A percentile compares a stretch with the other conserved stretches of the same genome.
phyloP scores from a whole-genome alignment of 2,113 vertebrate species.

The Elanoides forficatus region DNA sequence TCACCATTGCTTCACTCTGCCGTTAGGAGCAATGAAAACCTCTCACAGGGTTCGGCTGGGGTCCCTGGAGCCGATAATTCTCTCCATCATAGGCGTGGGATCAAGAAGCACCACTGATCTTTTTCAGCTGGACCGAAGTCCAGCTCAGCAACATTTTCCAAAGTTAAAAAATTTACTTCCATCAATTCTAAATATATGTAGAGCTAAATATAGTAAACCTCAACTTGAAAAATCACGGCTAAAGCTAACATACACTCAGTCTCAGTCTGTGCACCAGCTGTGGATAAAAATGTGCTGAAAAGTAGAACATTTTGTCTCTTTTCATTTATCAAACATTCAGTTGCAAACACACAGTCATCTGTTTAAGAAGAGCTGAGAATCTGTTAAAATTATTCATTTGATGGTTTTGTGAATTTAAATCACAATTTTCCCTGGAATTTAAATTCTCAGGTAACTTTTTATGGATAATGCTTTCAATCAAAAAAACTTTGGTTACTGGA shows the following conservation, averaged over 20 bases:
- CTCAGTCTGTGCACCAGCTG: conserved; percentile 81
- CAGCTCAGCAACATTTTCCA: conserved; percentile 67
- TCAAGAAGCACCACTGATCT: neutral
- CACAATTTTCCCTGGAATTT: conserved; percentile 3
- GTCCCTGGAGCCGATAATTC: neutral
- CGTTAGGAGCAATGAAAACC: neutral
- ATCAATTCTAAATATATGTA: conserved; percentile 71
- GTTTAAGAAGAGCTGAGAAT: conserved; percentile 62
- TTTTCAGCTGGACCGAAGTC: conserved; percentile 54
- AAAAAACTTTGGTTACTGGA: neutral
- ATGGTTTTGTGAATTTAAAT: conserved; percentile 49
- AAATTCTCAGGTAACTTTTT: conserved; percentile 38
- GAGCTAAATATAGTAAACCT: conserved; percentile 79
- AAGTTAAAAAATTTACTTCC: conserved; percentile 70
- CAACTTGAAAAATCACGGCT: conserved; percentile 77
- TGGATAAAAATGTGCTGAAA: conserved; percentile 82
- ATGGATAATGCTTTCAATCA: neutral
- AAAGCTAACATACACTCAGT: conserved; percentile 76
- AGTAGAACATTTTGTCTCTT: conserved; percentile 82
- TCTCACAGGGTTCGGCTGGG: rapidly evolving
- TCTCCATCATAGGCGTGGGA: neutral
- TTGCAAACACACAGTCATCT: conserved; percentile 70
- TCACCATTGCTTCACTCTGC: neutral
- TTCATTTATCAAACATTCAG: conserved; percentile 77
- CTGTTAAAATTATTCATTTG: conserved; percentile 66